Conservation (phyloP, 1,140 invertebrate species). For the Spodoptera litura region DNA sequence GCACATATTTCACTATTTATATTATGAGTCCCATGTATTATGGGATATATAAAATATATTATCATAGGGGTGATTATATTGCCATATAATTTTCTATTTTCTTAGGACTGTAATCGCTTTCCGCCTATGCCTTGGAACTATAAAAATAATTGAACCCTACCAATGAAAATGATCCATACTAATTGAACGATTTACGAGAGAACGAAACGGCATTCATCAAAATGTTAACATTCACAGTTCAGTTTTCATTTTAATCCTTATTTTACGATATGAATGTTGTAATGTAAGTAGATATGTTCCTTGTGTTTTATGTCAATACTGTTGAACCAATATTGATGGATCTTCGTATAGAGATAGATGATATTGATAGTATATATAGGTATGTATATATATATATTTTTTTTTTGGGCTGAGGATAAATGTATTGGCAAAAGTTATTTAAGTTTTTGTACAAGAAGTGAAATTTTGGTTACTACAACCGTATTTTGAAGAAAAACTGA, state of each 20-base stretch:
- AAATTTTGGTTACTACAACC: too few species aligned
- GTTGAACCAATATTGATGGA: neutral
- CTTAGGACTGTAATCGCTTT: conserved; percentile 6
- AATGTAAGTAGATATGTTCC: neutral
- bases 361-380: too few species aligned
- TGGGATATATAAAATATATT: too few species aligned
- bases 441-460: too few species aligned
- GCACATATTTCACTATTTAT: too few species aligned
- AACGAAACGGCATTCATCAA: neutral
- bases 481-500: too few species aligned
- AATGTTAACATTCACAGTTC: conserved; percentile 2
- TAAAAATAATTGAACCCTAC: conserved; percentile 40
- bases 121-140: conserved; percentile 46
- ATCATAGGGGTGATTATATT: too few species aligned
- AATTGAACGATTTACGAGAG: conserved; percentile 64
- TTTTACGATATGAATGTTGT: neutral
- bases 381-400: too few species aligned
- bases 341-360: neutral
- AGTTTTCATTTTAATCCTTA: neutral
- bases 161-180: conserved; percentile 62
- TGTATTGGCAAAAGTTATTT: too few species aligned
- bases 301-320: neutral
- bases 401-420: too few species aligned
- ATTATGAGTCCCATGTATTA: too few species aligned
- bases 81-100: too few species aligned